Base-by-base conservation (phyloP, 30 jellyfish, hydroid and myxozoan species). In the Sanderia malayensis region DNA sequence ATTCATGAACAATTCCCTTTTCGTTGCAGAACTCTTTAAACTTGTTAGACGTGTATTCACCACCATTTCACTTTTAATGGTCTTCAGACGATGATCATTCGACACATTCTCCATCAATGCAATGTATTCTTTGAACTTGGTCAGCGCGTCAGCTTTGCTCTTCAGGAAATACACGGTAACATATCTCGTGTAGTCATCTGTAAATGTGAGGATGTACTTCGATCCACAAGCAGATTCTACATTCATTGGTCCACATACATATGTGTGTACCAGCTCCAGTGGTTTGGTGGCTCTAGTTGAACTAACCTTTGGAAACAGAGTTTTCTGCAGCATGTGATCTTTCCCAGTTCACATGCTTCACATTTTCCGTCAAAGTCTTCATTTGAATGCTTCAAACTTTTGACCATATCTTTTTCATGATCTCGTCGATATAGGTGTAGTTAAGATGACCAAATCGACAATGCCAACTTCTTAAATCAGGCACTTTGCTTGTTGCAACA, bases 211-310 rank as follows among this genome's bases (percentile, higher is more conserved):
- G n/a, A n/a, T n/a, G n/a, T n/a, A n/a, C n/a, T n/a, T n/a, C n/a
- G n/a, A n/a, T n/a, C n/a, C n/a, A n/a, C n/a, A n/a, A n/a, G n/a
- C n/a, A n/a, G n/a, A n/a, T n/a, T 64, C 81, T 21, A 60, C 74
- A 17, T 58, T 74, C 87, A 70, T 81, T 57, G 94, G 94, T 19
- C 94, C 94, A 72, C 94, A 81, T 22, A 69, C 23, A 31, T 81
- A 86, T 32, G 80, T 59, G 79, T 77, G 81, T 31, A 62, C 57
- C 26, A 77, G 58, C 74, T 72, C 74, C 84, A 72, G 30, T 72
- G 84, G 84, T 72, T n/a, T n/a, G n/a, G n/a, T n/a, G n/a, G n/a
- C n/a, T n/a, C n/a, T n/a, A 53, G 73, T 4, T 13, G 29, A 19
- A 72, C 74, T 55, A 62, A 33, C 45, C 58, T 72, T 62, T 0